Conservation (phyloP, 2,113 vertebrate species). For the Chinchilla lanigera region DNA sequence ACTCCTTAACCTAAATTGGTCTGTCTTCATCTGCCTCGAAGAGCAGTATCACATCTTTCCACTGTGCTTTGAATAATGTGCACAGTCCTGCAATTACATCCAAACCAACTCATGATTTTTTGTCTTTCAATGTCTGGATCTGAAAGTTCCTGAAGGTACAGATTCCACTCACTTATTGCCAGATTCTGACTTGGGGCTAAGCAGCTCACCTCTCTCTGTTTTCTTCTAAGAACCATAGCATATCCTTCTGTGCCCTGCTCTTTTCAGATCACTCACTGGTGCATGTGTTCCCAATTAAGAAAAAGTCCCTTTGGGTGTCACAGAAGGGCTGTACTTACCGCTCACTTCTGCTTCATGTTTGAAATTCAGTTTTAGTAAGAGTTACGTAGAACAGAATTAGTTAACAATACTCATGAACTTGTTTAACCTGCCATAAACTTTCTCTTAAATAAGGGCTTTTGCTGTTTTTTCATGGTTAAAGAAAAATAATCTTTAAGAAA, state of each 20-base stretch:
- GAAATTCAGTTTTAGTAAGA: slow-evolving; percentile 33
- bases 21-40: neutral
- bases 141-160: neutral
- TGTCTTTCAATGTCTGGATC: neutral
- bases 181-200: neutral
- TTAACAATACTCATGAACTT: neutral
- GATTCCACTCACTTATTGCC: neutral
- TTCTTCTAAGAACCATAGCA: neutral
- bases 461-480: slow-evolving; percentile 7
- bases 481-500: neutral
- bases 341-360: neutral
- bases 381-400: neutral
- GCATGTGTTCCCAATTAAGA: neutral
- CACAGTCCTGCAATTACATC: neutral
- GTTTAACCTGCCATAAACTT: neutral
- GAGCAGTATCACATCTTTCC: neutral
- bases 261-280: neutral
- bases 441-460: neutral
- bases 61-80: neutral
- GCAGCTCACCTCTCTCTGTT: neutral
- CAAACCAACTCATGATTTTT: neutral
- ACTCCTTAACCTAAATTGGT: neutral
- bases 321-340: neutral
- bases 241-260: neutral
- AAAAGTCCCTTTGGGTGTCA: neutral